phyloP scores from a whole-genome alignment of 2,113 vertebrate genomes.

The Oreocharis arfaki region DNA sequence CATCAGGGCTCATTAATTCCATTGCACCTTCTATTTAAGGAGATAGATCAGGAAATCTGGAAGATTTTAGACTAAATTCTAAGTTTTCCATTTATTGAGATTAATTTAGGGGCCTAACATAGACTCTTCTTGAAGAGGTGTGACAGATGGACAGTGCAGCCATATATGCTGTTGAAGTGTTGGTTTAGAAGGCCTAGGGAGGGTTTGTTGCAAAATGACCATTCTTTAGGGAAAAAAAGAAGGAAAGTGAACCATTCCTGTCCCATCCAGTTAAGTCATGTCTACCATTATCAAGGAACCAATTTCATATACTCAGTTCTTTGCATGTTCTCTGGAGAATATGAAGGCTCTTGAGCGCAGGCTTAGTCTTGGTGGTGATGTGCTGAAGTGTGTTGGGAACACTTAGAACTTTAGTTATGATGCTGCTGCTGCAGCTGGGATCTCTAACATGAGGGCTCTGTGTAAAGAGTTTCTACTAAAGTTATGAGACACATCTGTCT shows the following conservation, averaged over 20 bases:
- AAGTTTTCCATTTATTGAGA: not conserved
- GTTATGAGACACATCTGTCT: not conserved
- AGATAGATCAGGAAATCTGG: not conserved
- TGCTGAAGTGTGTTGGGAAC: not conserved
- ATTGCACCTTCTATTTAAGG: not conserved
- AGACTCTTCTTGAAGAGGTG: not conserved
- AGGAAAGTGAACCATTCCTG: not conserved
- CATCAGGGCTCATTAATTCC: not conserved
- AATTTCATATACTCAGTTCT: not conserved
- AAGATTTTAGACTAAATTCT: not conserved
- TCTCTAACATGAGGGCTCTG: not conserved
- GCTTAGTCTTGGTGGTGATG: not conserved
- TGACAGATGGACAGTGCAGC: not conserved
- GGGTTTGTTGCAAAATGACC: not conserved
- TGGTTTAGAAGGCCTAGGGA: not conserved
- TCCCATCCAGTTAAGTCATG: not conserved
- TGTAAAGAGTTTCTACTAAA: not conserved
- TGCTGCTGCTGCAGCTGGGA: not conserved
- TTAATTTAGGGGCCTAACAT: not conserved
- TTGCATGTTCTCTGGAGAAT: not conserved
- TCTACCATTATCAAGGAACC: not conserved
- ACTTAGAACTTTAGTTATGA: not conserved
- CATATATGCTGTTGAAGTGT: not conserved
- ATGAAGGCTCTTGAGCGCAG: not conserved
- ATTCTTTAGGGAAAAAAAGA: not conserved